Evolutionary conservation across 2,113 vertebrate genomes (phyloP).

Genomic region (Trematocara unimaculatum): DNA sequence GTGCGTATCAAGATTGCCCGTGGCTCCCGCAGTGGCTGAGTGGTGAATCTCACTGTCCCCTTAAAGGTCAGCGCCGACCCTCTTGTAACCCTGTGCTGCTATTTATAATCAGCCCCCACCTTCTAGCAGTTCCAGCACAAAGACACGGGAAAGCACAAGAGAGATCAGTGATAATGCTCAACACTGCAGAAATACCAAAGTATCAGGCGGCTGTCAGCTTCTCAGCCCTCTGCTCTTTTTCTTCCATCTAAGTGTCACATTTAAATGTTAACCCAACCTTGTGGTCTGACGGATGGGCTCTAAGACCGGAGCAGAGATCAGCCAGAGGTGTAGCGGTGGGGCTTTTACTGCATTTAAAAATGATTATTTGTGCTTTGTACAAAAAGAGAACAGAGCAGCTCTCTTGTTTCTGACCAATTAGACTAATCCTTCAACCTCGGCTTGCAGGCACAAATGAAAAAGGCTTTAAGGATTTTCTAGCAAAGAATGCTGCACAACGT

Average conservation of each 20-base stretch:
- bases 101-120: slow-evolving; percentile 45
- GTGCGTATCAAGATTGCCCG: neutral
- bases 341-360: slow-evolving; percentile 25
- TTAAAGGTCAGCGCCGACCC: slow-evolving; percentile 52
- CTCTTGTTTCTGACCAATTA: slow-evolving; percentile 63
- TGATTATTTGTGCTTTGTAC: slow-evolving; percentile 17
- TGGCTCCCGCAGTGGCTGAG: neutral
- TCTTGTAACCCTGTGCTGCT: slow-evolving; percentile 28
- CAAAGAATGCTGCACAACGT: slow-evolving; percentile 53
- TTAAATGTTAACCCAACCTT: slow-evolving; percentile 25
- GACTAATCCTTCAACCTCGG: slow-evolving; percentile 60
- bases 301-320: neutral
- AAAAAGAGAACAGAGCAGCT: slow-evolving; percentile 29
- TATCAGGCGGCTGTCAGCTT: neutral
- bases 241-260: neutral
- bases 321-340: neutral
- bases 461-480: slow-evolving; percentile 63
- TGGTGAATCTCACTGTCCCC: slow-evolving; percentile 26
- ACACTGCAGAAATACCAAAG: slow-evolving; percentile 8
- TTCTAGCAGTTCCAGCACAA: slow-evolving; percentile 14
- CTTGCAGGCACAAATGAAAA: slow-evolving; percentile 59
- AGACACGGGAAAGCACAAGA: neutral
- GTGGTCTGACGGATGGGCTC: neutral
- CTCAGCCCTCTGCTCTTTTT: neutral
- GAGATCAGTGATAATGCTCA: neutral